These are phyloP conservation scores for Sebastes reedi DNA, from an alignment of 2,797 vertebrate genomes.

Conservation along the genomic window DNA sequence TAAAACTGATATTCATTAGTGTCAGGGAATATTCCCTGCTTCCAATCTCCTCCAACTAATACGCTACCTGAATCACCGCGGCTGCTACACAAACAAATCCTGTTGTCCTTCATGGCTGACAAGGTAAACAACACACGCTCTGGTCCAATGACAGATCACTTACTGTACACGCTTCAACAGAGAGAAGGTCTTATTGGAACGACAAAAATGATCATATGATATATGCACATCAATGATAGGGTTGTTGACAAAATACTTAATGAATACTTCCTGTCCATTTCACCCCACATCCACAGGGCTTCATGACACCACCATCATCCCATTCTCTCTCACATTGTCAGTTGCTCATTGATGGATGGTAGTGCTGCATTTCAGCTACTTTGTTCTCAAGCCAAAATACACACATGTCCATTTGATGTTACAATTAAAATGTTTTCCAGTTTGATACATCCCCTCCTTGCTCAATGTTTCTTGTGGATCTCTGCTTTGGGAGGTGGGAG, in stretches of 20 bases:
- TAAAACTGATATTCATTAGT: slow-evolving; percentile 84
- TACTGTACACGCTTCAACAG: background rate
- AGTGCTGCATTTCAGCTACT: background rate
- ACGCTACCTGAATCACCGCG: slow-evolving; percentile 61
- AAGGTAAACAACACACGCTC: slow-evolving; percentile 54
- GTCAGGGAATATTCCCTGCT: slow-evolving; percentile 79
- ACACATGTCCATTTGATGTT: background rate
- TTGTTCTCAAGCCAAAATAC: background rate
- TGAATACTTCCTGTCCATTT: background rate
- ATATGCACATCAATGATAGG: background rate
- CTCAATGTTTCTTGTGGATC: background rate
- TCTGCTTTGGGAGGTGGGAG: background rate
- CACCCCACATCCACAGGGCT: background rate
- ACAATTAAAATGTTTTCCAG: background rate
- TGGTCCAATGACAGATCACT: slow-evolving; percentile 12
- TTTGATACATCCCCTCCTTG: background rate
- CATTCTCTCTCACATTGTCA: background rate
- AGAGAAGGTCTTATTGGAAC: background rate
- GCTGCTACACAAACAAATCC: slow-evolving; percentile 61
- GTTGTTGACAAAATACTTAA: background rate
- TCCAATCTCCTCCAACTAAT: slow-evolving; percentile 67
- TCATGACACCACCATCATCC: background rate
- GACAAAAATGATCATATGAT: background rate
- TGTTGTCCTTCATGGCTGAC: slow-evolving; percentile 60
- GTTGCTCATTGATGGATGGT: background rate